phyloP scores from a whole-genome alignment of 2,888 invertebrate genomes.

The Leucoma salicis region DNA sequence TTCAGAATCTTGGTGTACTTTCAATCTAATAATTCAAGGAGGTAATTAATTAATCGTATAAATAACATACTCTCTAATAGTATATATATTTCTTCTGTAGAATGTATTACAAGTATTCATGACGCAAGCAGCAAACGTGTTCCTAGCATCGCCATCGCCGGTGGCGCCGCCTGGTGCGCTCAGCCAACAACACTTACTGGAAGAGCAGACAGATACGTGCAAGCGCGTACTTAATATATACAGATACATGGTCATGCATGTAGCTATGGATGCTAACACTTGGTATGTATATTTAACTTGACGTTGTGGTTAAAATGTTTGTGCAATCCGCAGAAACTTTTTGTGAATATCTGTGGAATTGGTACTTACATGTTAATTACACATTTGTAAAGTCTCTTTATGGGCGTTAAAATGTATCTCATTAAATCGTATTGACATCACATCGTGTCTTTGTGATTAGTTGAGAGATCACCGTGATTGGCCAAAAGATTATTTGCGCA shows the following conservation, averaged over 20 bases:
- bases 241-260: conserved; percentile 98
- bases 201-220: conserved; percentile 97
- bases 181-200: conserved; percentile 85
- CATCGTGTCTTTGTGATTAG: too few relatives aligned
- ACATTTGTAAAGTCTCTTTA: background rate
- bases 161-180: conserved; percentile 72
- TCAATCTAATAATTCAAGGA: too few relatives aligned
- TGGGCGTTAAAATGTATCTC: too few relatives aligned
- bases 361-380: background rate
- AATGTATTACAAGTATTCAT: conserved; percentile 94
- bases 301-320: too few relatives aligned
- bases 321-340: too few relatives aligned
- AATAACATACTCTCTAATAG: too few relatives aligned
- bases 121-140: conserved; percentile 97
- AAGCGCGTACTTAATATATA: conserved; percentile 98
- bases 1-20: too few relatives aligned
- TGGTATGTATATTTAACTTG: conserved; percentile 85
- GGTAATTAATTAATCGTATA: too few relatives aligned
- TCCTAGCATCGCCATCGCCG: conserved; percentile 86
- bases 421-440: too few relatives aligned
- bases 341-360: too few relatives aligned
- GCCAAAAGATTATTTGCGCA: background rate
- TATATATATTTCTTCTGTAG: too few relatives aligned
- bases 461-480: too few relatives aligned
- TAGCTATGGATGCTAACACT: conserved; percentile 94